Evolutionary conservation across 2,888 invertebrate species (phyloP), one percentile per base, ranked within the genome.

Genomic region (Orthosia gothica): DNA sequence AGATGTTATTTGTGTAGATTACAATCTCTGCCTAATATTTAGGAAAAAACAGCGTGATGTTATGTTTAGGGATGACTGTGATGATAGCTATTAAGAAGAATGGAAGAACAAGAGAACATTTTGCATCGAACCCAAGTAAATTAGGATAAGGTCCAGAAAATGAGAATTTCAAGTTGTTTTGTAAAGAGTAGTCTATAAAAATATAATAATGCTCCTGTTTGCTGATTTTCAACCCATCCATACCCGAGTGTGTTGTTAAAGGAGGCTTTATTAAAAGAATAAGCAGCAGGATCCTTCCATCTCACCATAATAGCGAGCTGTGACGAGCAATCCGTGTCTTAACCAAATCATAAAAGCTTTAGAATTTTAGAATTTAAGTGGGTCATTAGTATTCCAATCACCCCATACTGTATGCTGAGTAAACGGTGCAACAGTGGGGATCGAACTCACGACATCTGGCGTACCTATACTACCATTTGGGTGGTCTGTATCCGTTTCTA

Each of bases 331-430:
- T 26, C n/a, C 3, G 4, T 49, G n/a, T n/a, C 26, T 5, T 50
- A 20, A 52, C 15, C 9, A 1, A 23, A 40, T 26, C 26, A n/a
- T n/a, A 15, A 50, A 50, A 16, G 5, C 16, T 50, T 70, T 54
- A 4, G 12, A 69, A 49, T 32, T 32, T 4, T 26, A 40, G 5
- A 45, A 16, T 9, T 26, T 45, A 50, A 26, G 40, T n/a, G 49
- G 26, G 26, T 18, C 15, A 71, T 73, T 61, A 47, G 12, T 20
- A 61, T 23, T 72, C 20, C 20, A 52, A 15, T 47, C 15, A 26
- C 15, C 16, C 15, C 15, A 4, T 16, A 9, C 58, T 15, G 32
- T 32, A 12, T 54, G 18, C 20, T 47, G n/a, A 2, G 12, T 32
- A 18, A 61, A 47, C 11, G 49, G 23, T 47, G n/a, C 15, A 64